Conservation (phyloP, 2,888 invertebrate species). For the Caenorhabditis zanzibari region DNA sequence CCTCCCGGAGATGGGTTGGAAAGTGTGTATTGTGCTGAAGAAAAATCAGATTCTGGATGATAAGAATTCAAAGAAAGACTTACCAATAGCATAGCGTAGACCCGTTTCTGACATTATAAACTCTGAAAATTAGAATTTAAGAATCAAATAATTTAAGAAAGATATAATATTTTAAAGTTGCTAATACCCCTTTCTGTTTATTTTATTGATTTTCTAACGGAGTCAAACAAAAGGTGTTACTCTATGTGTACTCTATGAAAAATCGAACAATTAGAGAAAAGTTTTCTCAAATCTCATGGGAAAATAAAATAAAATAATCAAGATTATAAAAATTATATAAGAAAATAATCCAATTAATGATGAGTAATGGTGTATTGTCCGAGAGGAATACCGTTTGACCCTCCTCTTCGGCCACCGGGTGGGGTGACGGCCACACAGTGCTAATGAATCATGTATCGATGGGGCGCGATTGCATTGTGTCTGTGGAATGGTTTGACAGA, state of each 20-base stretch:
- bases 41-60: not conserved
- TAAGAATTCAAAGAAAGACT: not conserved
- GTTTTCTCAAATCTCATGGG: not conserved
- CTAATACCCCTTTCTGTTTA: too few relatives aligned
- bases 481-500: too few relatives aligned
- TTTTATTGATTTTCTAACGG: not conserved
- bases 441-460: too few relatives aligned
- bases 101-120: constrained; percentile 50
- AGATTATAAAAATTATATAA: not conserved
- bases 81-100: constrained; percentile 63
- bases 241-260: not conserved
- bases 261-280: not conserved
- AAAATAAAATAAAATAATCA: not conserved
- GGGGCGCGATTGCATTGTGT: too few relatives aligned
- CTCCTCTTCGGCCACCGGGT: too few relatives aligned
- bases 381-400: constrained; percentile 15
- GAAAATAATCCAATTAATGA: constrained; percentile 22
- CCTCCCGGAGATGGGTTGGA: constrained; percentile 24
- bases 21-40: constrained; percentile 61
- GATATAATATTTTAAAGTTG: too few relatives aligned
- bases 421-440: too few relatives aligned
- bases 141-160: not conserved
- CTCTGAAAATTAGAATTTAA: constrained; percentile 22
- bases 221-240: not conserved
- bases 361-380: constrained; percentile 31